A percentile compares a stretch with the other conserved stretches of the same genome.
These are phyloP conservation scores for Melieria crassipennis DNA, from an alignment of 2,888 invertebrate species.

Conservation along the genomic window DNA sequence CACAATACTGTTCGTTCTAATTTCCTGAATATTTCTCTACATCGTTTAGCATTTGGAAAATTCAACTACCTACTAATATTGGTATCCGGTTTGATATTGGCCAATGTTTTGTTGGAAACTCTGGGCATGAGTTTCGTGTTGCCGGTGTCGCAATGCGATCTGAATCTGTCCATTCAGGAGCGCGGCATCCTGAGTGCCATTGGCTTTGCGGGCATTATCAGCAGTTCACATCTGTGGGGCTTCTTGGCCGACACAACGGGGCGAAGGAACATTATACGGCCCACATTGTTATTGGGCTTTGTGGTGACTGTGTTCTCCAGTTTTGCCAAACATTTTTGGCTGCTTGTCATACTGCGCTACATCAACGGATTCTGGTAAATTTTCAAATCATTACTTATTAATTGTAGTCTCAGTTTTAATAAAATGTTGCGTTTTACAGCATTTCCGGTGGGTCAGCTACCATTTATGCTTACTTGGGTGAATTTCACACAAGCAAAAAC, in stretches of 20 bases:
- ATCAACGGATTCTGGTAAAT: conserved; percentile 69
- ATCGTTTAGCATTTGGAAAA: conserved; percentile 66
- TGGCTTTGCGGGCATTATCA: conserved; percentile 66
- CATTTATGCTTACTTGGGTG: conserved; percentile 68
- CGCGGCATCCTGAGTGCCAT: conserved; percentile 64
- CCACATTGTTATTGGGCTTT: conserved; percentile 66
- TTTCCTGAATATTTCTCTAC: background rate
- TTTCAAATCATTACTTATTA: background rate
- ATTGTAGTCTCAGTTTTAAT: background rate
- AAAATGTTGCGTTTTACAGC: conserved; percentile 43
- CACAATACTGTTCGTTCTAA: background rate
- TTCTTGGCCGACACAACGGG: conserved; percentile 69
- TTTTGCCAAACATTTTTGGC: conserved; percentile 66
- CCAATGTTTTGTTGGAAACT: conserved; percentile 66
- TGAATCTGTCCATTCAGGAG: conserved; percentile 60
- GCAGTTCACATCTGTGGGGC: conserved; percentile 70
- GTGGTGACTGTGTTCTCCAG: conserved; percentile 67
- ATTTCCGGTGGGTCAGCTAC: conserved; percentile 67
- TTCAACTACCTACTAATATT: conserved; percentile 67
- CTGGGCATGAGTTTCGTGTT: conserved; percentile 68
- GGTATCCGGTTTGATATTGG: conserved; percentile 68
- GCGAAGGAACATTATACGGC: conserved; percentile 65
- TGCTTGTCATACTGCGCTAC: conserved; percentile 67
- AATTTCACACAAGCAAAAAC: conserved; percentile 67
- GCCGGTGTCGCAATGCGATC: conserved; percentile 67